Conservation (phyloP, 2,888 invertebrate species). For the Lepidocyrtinus sp. region DNA sequence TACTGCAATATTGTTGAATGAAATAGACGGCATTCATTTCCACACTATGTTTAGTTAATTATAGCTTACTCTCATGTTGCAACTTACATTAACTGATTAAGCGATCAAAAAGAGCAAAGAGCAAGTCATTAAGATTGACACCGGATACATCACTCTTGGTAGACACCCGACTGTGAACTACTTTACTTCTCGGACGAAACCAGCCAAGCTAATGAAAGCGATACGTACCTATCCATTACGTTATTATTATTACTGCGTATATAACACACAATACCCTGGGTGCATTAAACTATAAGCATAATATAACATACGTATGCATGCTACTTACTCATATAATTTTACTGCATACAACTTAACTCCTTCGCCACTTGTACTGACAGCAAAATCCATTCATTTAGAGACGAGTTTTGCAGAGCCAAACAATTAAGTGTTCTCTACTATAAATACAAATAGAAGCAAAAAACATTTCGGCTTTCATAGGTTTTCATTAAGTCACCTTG, state of each 20-base stretch:
- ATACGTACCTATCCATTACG: neutral
- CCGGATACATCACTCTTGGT: constrained; percentile 68
- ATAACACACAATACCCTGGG: too few species aligned
- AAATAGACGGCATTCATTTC: neutral
- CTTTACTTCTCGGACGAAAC: constrained; percentile 40
- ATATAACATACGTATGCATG: too few species aligned
- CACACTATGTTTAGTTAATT: constrained; percentile 1
- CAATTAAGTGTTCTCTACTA: too few species aligned
- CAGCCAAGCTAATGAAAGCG: constrained; percentile 13
- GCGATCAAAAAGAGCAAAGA: constrained; percentile 63
- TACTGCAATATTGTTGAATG: neutral
- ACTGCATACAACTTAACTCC: too few species aligned
- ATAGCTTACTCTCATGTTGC: constrained; percentile 5
- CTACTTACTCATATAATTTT: too few species aligned
- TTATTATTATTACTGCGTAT: neutral
- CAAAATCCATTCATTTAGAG: too few species aligned
- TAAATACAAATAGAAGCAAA: too few species aligned
- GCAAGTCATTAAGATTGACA: constrained; percentile 69
- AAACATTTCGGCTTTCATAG: too few species aligned
- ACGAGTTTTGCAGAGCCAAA: too few species aligned
- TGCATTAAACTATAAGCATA: too few species aligned
- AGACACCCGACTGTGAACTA: constrained; percentile 60
- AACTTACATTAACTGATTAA: constrained; percentile 60
- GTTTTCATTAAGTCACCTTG: constrained; percentile 63
- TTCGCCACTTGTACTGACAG: too few species aligned